phyloP scores from a whole-genome alignment of 2,888 invertebrate species.

The Microdon myrmicae region DNA sequence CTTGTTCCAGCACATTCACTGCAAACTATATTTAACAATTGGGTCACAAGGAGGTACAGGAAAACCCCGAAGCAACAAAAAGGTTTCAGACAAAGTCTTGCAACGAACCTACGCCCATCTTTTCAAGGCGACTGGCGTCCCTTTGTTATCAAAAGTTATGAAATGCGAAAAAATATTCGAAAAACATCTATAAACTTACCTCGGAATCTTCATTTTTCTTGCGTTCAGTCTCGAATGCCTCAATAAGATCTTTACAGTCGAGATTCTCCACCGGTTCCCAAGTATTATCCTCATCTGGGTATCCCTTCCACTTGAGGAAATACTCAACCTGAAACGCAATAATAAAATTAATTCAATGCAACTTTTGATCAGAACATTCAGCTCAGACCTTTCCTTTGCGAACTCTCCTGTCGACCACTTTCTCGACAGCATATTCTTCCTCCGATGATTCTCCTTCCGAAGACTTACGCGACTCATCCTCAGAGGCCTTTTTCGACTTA shows the following conservation, averaged over 20 bases:
- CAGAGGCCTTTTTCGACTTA: too few relatives aligned
- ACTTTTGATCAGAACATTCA: not conserved
- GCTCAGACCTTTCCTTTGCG: slow-evolving; percentile 74
- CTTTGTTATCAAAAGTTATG: not conserved
- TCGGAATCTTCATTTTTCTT: slow-evolving; percentile 60
- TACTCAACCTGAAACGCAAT: slow-evolving; percentile 75
- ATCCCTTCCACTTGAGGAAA: slow-evolving; percentile 81
- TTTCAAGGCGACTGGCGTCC: slow-evolving; percentile 44
- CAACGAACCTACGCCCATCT: slow-evolving; percentile 30
- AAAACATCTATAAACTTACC: slow-evolving; percentile 54
- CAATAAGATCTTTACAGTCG: slow-evolving; percentile 84
- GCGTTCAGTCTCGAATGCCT: slow-evolving; percentile 77
- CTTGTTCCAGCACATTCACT: too few relatives aligned
- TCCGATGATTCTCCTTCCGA: slow-evolving; percentile 62
- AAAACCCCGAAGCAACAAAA: too few relatives aligned
- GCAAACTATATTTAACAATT: too few relatives aligned
- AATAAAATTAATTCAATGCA: slow-evolving; percentile 6
- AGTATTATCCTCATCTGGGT: slow-evolving; percentile 84
- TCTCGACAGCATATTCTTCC: slow-evolving; percentile 79
- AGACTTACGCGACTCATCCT: too few relatives aligned
- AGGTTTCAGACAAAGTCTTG: not conserved
- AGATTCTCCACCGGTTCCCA: slow-evolving; percentile 92
- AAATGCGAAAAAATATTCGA: too few relatives aligned
- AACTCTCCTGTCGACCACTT: slow-evolving; percentile 74
- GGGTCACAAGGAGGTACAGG: too few relatives aligned